These are phyloP conservation scores for Gymnopithys bicolor DNA, from an alignment of 2,797 vertebrate genomes.

Conservation along the genomic window DNA sequence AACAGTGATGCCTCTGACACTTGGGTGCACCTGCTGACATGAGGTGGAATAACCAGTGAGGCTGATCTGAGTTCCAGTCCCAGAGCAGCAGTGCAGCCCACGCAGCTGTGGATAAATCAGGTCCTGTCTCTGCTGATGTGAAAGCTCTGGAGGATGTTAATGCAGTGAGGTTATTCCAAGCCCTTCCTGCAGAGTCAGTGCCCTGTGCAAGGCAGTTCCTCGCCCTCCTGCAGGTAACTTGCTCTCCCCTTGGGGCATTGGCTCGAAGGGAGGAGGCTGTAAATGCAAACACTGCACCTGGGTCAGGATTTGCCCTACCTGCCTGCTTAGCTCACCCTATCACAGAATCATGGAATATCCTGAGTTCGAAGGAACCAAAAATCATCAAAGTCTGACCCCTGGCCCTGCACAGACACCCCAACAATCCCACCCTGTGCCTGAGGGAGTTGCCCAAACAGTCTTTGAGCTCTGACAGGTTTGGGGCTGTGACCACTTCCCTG, in stretches of 20 bases:
- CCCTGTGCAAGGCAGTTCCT: background rate
- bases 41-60: constrained; percentile 13
- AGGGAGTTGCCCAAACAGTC: rapidly evolving
- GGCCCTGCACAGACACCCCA: background rate
- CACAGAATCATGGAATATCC: background rate
- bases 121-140: background rate
- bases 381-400: rapidly evolving
- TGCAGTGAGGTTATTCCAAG: background rate
- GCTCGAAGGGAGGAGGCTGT: background rate
- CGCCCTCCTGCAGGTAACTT: background rate
- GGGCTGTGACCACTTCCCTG: background rate
- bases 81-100: background rate
- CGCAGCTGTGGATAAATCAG: background rate
- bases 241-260: rapidly evolving
- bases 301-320: background rate
- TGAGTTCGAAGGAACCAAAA: background rate
- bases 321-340: background rate
- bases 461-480: background rate
- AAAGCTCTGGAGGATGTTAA: background rate
- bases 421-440: background rate
- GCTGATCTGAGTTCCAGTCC: background rate
- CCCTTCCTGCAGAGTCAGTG: background rate
- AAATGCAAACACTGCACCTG: background rate
- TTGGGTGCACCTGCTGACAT: background rate
- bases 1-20: background rate